Conservation (phyloP, 1,140 invertebrate genomes). For the Orchestia grillus region DNA sequence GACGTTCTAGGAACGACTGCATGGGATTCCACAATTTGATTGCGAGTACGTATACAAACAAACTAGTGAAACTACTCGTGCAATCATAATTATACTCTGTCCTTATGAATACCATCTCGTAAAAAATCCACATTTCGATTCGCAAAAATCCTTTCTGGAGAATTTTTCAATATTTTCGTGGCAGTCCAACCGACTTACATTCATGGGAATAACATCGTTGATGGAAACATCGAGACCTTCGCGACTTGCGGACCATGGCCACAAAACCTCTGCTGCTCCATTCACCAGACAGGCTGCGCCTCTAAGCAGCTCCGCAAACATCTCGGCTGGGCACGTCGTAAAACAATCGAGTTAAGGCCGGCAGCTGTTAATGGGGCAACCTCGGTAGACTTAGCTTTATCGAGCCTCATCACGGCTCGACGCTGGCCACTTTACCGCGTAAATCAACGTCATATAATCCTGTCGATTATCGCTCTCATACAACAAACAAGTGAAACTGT, state of each 20-base stretch:
- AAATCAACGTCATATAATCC: background rate
- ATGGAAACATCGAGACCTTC: too few relatives aligned
- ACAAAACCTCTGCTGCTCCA: background rate
- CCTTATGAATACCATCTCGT: too few relatives aligned
- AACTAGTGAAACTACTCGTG: too few relatives aligned
- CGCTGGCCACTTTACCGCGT: background rate
- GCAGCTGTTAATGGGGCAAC: background rate
- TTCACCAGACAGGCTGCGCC: background rate
- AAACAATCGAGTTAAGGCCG: slow-evolving; percentile 7
- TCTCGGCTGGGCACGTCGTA: background rate
- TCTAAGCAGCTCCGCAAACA: background rate
- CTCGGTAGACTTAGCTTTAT: background rate
- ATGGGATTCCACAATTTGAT: too few relatives aligned
- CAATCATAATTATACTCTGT: too few relatives aligned
- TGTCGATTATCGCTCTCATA: background rate
- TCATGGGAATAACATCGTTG: too few relatives aligned
- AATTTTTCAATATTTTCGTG: too few relatives aligned
- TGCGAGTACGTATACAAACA: too few relatives aligned
- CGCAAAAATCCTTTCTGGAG: too few relatives aligned
- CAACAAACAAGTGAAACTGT: slow-evolving; percentile 8
- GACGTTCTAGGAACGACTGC: too few relatives aligned
- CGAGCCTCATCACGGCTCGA: background rate
- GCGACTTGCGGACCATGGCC: background rate
- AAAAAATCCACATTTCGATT: too few relatives aligned
- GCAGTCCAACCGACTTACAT: too few relatives aligned